Base-by-base conservation (phyloP, 2,113 vertebrate genomes). In the Cariama cristata region DNA sequence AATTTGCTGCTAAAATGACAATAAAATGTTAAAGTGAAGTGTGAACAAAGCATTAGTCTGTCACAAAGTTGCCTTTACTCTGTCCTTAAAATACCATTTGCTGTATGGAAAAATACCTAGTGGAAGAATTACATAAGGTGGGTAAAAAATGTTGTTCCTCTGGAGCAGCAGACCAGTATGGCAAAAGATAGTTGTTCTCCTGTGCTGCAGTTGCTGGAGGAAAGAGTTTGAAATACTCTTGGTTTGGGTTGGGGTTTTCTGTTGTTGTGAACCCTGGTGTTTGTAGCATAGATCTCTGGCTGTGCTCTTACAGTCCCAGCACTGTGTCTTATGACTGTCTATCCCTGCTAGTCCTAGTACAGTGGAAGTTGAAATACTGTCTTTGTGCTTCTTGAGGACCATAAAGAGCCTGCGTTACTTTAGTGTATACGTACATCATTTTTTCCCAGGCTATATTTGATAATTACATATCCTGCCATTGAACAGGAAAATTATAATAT, bases 121-220 rank as follows among this genome's bases (percentile, higher is more conserved):
- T 88, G 76, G 92, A 96, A 85, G 84, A 76, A 79, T 87, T 91
- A 13, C 32, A 3, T 56, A 79, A 97, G 96, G 96, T 97, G 97
- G 95, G 97, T 97, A 94, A 94, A 96, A 87, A 47, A 17, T 6
- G 22, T 17, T 72, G 67, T 89, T 91, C 42, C 49, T 95, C 50
- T 69, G 81, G 73, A 93, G 74, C 91, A 89, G 66, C 84, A 94
- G 81, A n/a, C 35, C 71, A 85, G 81, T 72, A 73, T 56, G 74
- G 62, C 74, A 66, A 24, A 79, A 71, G 40, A n/a, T 35, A 68
- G 35, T 86, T 92, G 67, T 90, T 82, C 50, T 94, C 80, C 87
- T 79, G 0, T n/a, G 56, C 72, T 88, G 86, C 52, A 81, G 58
- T 23, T 88, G 79, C 64, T 96, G 60, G 55, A 81, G 56, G 55